phyloP scores from a whole-genome alignment of 2,888 invertebrate genomes.

The Mesorhabditis sp. region DNA sequence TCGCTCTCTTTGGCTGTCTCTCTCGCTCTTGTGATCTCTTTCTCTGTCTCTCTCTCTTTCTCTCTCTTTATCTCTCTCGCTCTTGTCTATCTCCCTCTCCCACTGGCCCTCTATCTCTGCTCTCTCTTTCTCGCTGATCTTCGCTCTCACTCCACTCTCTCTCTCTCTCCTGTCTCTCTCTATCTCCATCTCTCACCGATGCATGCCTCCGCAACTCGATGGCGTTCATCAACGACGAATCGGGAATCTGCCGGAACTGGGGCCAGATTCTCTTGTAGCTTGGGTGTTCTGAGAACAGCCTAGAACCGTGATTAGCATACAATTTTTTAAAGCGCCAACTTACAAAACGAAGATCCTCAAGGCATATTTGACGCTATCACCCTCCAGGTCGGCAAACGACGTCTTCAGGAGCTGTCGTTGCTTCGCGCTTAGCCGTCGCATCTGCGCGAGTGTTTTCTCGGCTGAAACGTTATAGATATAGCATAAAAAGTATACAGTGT shows the following conservation, averaged over 20 bases:
- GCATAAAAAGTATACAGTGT: neutral
- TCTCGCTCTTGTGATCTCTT: too few species aligned
- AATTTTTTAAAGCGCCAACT: neutral
- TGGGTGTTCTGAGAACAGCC: constrained; percentile 51
- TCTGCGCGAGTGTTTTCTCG: constrained; percentile 31
- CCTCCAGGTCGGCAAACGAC: constrained; percentile 35
- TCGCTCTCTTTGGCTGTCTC: too few species aligned
- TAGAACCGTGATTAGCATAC: constrained; percentile 15
- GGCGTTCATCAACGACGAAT: constrained; percentile 50
- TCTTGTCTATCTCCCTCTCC: too few species aligned
- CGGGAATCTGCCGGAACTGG: constrained; percentile 51
- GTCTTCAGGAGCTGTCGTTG: constrained; percentile 36
- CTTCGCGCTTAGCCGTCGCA: constrained; percentile 28
- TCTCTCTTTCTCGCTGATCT: too few species aligned
- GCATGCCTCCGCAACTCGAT: constrained; percentile 41
- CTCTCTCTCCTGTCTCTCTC: neutral
- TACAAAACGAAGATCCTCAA: constrained; percentile 40
- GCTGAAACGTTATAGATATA: constrained; percentile 20
- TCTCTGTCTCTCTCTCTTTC: too few species aligned
- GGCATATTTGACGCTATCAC: constrained; percentile 32
- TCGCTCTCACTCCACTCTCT: neutral
- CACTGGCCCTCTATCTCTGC: too few species aligned
- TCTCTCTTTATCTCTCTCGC: too few species aligned
- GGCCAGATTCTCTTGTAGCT: constrained; percentile 54
- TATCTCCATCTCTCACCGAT: constrained; percentile 9